Evolutionary conservation across 2,888 invertebrate species (phyloP).

Genomic region (Cheilosia grossa): DNA sequence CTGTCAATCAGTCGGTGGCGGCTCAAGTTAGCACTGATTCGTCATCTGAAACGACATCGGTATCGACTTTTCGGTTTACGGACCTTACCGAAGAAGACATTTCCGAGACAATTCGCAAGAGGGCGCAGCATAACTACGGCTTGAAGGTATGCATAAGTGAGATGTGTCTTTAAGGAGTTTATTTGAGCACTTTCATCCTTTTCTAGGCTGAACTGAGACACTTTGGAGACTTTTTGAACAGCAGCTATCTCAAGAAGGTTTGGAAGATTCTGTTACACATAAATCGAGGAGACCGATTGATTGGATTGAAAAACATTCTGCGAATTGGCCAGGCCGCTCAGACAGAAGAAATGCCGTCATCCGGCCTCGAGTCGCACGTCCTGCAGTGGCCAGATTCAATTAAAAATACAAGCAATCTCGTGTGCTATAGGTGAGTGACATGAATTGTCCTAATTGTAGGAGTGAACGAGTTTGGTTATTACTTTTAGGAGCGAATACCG

Average conservation of each 20-base stretch:
- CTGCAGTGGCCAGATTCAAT: constrained; percentile 82
- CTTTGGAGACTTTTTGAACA: constrained; percentile 91
- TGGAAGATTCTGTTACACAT: constrained; percentile 86
- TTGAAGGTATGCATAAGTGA: constrained; percentile 83
- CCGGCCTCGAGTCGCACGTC: constrained; percentile 80
- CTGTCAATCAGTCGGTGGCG: constrained; percentile 34
- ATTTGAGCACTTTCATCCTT: background rate
- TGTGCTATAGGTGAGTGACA: constrained; percentile 79
- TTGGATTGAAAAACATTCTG: constrained; percentile 83
- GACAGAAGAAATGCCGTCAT: constrained; percentile 80
- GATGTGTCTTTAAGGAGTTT: background rate
- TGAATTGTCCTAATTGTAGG: constrained; percentile 4
- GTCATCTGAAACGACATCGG: constrained; percentile 20
- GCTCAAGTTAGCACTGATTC: constrained; percentile 47
- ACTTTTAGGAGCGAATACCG: constrained; percentile 86
- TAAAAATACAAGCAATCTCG: constrained; percentile 80
- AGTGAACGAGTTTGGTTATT: constrained; percentile 37
- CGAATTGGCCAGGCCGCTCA: constrained; percentile 79
- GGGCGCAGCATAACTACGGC: constrained; percentile 89
- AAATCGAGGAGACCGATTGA: constrained; percentile 86
- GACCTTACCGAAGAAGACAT: constrained; percentile 84
- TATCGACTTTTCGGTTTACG: constrained; percentile 45
- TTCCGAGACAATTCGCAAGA: constrained; percentile 87
- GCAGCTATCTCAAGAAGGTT: constrained; percentile 89
- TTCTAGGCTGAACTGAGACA: constrained; percentile 88